phyloP scores from a whole-genome alignment of 2,113 vertebrate genomes.

The Podiceps cristatus region DNA sequence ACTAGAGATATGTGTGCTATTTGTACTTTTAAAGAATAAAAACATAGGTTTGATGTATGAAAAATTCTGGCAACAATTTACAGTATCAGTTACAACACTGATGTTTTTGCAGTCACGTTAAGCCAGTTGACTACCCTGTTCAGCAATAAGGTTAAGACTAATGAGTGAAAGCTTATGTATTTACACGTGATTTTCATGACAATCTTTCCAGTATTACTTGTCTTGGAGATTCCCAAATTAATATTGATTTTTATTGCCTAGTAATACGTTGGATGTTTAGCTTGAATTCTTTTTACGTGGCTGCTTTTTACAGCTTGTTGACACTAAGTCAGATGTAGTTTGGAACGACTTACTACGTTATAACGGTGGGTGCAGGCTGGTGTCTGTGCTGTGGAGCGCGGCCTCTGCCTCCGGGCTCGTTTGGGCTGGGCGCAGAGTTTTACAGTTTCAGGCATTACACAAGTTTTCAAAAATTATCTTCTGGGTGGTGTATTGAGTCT shows the following conservation, averaged over 20 bases:
- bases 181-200: background rate
- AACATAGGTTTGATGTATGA: rapidly evolving
- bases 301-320: background rate
- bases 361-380: background rate
- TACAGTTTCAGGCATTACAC: background rate
- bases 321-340: background rate
- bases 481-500: background rate
- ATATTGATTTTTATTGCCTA: background rate
- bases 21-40: background rate
- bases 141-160: background rate
- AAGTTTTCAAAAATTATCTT: background rate
- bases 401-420: background rate
- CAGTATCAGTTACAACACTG: rapidly evolving
- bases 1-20: rapidly evolving
- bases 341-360: background rate
- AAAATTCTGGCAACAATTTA: background rate
- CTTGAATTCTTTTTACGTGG: background rate
- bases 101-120: rapidly evolving
- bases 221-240: background rate
- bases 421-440: background rate
- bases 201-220: background rate
- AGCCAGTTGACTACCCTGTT: background rate
- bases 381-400: background rate
- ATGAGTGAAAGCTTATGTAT: background rate
- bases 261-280: background rate